Conservation (phyloP, 2,113 vertebrate genomes). For the Benitochromis conjunctus region DNA sequence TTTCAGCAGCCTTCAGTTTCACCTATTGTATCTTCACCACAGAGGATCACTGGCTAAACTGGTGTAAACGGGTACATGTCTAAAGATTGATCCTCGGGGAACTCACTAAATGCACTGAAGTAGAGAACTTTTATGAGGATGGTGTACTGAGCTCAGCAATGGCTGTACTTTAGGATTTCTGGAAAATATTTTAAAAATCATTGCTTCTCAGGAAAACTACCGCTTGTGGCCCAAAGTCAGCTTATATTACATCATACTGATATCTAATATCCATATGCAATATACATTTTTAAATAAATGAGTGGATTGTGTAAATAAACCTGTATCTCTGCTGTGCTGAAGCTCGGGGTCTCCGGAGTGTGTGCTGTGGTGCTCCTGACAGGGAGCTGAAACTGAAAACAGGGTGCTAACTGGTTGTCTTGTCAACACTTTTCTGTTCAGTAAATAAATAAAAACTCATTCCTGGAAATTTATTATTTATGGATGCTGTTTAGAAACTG, state of each 20-base stretch:
- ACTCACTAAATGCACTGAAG: neutral
- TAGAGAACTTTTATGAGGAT: neutral
- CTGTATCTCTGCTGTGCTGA: neutral
- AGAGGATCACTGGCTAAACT: neutral
- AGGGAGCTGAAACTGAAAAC: neutral
- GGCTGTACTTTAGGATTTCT: neutral
- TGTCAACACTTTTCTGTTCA: neutral
- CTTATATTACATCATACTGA: neutral
- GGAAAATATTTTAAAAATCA: neutral
- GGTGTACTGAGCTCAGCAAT: neutral
- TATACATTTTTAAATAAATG: neutral
- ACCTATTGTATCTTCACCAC: neutral
- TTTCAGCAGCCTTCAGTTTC: neutral
- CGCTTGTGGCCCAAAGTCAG: neutral
- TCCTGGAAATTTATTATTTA: neutral
- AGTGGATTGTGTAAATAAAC: neutral
- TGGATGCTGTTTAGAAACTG: neutral
- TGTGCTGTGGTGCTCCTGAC: neutral
- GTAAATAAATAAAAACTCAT: neutral
- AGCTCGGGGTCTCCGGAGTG: neutral
- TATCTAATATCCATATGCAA: neutral
- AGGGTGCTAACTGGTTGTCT: neutral
- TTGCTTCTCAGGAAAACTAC: neutral
- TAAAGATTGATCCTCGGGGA: neutral
- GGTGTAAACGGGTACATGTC: neutral